Percentiles rank a stretch among this genome's conserved stretches.
phyloP scores from a whole-genome alignment of 2,113 vertebrate species.

The Aphelocoma coerulescens region DNA sequence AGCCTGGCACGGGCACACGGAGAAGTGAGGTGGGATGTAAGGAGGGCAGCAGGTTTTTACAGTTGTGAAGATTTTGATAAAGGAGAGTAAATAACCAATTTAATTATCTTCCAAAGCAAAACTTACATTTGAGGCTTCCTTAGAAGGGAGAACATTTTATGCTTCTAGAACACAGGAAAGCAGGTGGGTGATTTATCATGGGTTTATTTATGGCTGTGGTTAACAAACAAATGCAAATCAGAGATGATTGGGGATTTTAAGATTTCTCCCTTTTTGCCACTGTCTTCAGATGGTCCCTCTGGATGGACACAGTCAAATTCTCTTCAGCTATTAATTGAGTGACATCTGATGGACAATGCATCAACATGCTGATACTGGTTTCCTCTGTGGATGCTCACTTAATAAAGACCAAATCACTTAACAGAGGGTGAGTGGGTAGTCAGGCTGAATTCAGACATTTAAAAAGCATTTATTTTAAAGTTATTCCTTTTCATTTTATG shows the following conservation, averaged over 20 bases:
- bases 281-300: neutral
- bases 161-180: neutral
- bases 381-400: slow-evolving; percentile 10
- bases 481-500: neutral
- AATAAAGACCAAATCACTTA: slow-evolving; percentile 26
- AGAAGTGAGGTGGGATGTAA: neutral
- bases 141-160: neutral
- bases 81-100: neutral
- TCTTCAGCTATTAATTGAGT: neutral
- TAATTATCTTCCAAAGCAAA: neutral
- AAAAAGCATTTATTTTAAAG: slow-evolving; percentile 5
- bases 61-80: neutral
- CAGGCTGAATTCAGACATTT: slow-evolving; percentile 29
- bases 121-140: neutral
- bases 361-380: neutral
- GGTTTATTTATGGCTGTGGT: slow-evolving; percentile 28
- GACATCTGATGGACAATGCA: neutral
- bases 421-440: slow-evolving; percentile 64
- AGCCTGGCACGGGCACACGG: neutral
- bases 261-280: neutral
- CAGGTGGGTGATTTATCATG: slow-evolving; percentile 34
- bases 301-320: neutral
- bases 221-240: slow-evolving; percentile 25
- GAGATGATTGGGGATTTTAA: neutral
- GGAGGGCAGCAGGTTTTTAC: neutral